A percentile compares a stretch with the other conserved stretches of the same genome.
Evolutionary conservation across 2,888 invertebrate genomes (phyloP).

Genomic region (Allygus modestus): DNA sequence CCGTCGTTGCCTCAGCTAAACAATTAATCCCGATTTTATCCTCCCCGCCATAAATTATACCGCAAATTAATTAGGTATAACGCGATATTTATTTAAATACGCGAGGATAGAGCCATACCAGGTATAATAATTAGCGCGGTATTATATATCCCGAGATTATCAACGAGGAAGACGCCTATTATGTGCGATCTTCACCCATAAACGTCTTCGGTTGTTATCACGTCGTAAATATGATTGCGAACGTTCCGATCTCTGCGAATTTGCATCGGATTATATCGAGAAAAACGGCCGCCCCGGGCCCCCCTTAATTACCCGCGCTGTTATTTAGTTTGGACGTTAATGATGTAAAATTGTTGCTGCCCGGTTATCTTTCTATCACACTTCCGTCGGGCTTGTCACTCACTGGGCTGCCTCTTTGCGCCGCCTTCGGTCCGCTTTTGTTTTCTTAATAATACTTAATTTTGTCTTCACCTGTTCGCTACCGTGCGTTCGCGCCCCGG

Average conservation of each 20-base stretch:
- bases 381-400: conserved; percentile 38
- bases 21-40: conserved; percentile 38
- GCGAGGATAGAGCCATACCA: conserved; percentile 41
- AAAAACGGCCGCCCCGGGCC: not conserved
- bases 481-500: not conserved
- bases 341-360: conserved; percentile 55
- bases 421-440: conserved; percentile 23
- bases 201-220: conserved; percentile 51
- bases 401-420: not conserved
- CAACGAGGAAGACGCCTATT: conserved; percentile 46
- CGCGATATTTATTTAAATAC: conserved; percentile 50
- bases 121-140: conserved; percentile 19
- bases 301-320: not conserved
- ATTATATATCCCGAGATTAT: conserved; percentile 25
- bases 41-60: conserved; percentile 36
- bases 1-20: conserved; percentile 6
- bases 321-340: conserved; percentile 56
- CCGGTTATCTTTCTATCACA: conserved; percentile 35
- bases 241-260: conserved; percentile 34
- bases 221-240: conserved; percentile 60
- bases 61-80: conserved; percentile 54
- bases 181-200: conserved; percentile 39
- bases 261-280: conserved; percentile 52
- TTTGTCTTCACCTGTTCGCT: conserved; percentile 25
- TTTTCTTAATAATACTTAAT: conserved; percentile 33